Base-by-base conservation (phyloP, 2,797 vertebrate genomes). In the Neoniphon sammara region DNA sequence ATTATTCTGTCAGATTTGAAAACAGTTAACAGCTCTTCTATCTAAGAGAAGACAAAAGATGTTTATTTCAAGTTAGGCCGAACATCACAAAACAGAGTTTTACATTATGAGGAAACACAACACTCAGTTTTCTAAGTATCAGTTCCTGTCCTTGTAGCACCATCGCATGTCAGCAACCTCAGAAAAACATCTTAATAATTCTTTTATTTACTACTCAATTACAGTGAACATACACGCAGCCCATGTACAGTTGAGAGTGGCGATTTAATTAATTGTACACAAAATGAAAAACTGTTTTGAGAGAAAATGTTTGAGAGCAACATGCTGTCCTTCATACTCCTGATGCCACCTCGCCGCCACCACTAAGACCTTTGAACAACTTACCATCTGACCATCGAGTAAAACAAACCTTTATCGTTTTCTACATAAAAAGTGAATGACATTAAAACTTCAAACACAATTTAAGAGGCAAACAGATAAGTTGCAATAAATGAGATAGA, bases 1-100 rank as follows among this genome's bases (percentile, higher is more conserved):
- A 15, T 44, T 4, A 15, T 44, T 44, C 42, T 2, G n/a, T 47
- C n/a, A 2, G 21, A 69, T 70, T 81, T 78, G 46, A 57, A 78
- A 78, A 65, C 39, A 55, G 80, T 80, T 75, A 82, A 77, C 73
- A 55, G 65, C 30, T 76, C 49, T 73, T 44, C 42, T 47, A 47
- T 73, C 64, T 30, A 9, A 25, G 78, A 79, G 64, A 67, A 75
- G 76, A 78, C 72, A 12, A 49, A 57, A 61, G 53, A 9, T 69
- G 73, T 91, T 92, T 91, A 89, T 93, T 93, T 85, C 23, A 61
- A 70, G 84, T 92, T 91, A 91, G 70, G 57, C 62, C 71, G 59
- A 73, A 78, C 76, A 85, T 88, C 59, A 62, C 57, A 83, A 81
- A 76, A 72, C 34, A 64, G 39, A 34, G 18, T n/a, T 78, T 67